Evolutionary conservation across 2,797 vertebrate species (phyloP).

Genomic region (Okamejei kenojei): DNA sequence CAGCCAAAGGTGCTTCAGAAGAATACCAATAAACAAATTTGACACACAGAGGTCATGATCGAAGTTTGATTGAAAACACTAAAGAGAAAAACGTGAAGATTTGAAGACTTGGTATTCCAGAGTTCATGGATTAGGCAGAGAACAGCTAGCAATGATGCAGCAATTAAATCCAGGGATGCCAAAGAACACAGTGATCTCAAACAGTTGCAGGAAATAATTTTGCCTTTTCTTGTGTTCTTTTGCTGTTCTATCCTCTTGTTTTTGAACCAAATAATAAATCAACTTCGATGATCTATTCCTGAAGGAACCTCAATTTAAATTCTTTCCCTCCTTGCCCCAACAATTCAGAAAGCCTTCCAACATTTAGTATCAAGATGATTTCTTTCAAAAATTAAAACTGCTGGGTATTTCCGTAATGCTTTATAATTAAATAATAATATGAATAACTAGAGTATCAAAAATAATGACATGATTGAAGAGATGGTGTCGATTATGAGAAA

Average conservation of each 20-base stretch:
- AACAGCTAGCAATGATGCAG: neutral
- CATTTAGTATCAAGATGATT: neutral
- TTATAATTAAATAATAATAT: neutral
- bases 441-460: no score
- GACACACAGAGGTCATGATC: neutral
- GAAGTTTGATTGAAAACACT: neutral
- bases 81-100: neutral
- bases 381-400: neutral
- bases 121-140: neutral
- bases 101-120: neutral
- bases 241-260: neutral
- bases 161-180: neutral
- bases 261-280: neutral
- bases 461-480: neutral
- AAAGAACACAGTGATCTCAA: neutral
- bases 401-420: neutral
- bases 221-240: neutral
- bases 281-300: neutral
- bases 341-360: neutral
- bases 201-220: neutral
- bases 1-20: neutral
- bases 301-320: neutral
- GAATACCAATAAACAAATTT: neutral
- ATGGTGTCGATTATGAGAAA: neutral
- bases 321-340: neutral